These are phyloP conservation scores for Rhamnusium bicolor DNA, from an alignment of 2,888 invertebrate genomes.

Conservation along the genomic window DNA sequence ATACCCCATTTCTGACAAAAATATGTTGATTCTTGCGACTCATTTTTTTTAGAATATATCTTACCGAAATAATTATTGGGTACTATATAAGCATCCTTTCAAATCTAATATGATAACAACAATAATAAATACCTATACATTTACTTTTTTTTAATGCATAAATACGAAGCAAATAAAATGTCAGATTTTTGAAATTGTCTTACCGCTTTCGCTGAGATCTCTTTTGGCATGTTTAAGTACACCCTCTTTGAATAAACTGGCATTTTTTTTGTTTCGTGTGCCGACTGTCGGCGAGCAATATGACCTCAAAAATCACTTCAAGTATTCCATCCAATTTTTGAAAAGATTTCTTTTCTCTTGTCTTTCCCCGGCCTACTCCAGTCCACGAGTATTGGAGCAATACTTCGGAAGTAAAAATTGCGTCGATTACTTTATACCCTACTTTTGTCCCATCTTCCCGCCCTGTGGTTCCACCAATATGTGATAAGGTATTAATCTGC, in stretches of 20 bases:
- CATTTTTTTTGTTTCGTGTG: conserved; percentile 48
- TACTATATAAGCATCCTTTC: too few relatives aligned
- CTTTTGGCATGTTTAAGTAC: conserved; percentile 51
- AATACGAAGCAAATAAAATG: too few relatives aligned
- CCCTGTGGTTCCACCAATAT: conserved; percentile 45
- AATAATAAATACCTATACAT: too few relatives aligned
- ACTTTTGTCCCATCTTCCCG: conserved; percentile 49
- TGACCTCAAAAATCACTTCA: conserved; percentile 49
- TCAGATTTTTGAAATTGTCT: too few relatives aligned
- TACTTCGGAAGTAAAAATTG: conserved; percentile 42
- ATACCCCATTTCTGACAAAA: too few relatives aligned
- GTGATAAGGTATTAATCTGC: conserved; percentile 47
- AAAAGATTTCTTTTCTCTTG: conserved; percentile 37
- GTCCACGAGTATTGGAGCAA: conserved; percentile 51
- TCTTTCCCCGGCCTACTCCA: conserved; percentile 42
- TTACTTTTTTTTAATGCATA: too few relatives aligned
- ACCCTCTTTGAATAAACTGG: conserved; percentile 50
- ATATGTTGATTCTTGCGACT: too few relatives aligned
- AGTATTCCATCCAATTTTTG: conserved; percentile 47
- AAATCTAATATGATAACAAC: too few relatives aligned
- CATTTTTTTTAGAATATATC: conserved; percentile 21
- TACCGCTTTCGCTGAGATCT: conserved; percentile 48
- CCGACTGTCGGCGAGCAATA: conserved; percentile 47
- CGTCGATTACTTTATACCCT: conserved; percentile 47
- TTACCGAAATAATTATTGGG: too few relatives aligned